Conservation (phyloP, 2,888 invertebrate species). For the Escarpia spicata region DNA sequence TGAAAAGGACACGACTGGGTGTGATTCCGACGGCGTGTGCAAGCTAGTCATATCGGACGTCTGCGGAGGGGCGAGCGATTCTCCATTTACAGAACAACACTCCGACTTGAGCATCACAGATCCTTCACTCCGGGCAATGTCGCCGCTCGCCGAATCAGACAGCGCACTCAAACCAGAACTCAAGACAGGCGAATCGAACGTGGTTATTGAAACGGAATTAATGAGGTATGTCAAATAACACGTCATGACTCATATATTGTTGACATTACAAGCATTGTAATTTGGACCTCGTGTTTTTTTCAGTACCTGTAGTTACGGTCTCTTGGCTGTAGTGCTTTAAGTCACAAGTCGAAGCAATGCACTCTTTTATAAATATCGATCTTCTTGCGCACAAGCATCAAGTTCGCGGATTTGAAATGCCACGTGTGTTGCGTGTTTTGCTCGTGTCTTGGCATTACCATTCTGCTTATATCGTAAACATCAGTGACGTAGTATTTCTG, state of each 20-base stretch:
- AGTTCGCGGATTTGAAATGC: no score
- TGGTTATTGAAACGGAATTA: not conserved
- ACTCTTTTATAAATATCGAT: no score
- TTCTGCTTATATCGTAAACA: no score
- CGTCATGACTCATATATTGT: not conserved
- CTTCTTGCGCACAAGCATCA: no score
- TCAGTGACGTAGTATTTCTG: no score
- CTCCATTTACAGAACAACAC: not conserved
- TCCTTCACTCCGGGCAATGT: not conserved
- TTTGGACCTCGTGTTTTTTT: not conserved
- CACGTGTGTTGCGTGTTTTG: no score
- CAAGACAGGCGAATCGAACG: not conserved
- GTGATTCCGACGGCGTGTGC: not conserved
- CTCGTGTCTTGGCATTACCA: no score
- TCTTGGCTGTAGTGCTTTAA: no score
- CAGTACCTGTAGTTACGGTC: not conserved
- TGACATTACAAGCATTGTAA: not conserved
- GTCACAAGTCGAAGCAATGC: no score
- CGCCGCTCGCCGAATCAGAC: not conserved
- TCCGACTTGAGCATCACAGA: not conserved
- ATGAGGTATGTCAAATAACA: conserved; percentile 7
- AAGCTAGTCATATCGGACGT: not conserved
- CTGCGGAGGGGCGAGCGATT: not conserved
- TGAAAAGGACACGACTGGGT: not conserved
- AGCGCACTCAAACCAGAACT: not conserved